phyloP scores from a whole-genome alignment of 2,797 vertebrate genomes.

The Anisognathus igniventris region DNA sequence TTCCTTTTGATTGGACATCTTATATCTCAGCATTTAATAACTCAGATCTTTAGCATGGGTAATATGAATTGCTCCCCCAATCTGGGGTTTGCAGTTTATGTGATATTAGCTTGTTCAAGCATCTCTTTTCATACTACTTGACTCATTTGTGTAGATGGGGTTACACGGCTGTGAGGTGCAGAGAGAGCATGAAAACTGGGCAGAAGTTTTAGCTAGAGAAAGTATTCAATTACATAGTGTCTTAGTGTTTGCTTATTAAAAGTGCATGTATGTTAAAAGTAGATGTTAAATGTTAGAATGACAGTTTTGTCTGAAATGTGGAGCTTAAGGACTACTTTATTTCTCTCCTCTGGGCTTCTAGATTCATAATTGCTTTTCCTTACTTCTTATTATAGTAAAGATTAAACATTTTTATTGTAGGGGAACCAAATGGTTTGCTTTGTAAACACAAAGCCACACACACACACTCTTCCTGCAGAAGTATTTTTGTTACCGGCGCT shows the following conservation, averaged over 20 bases:
- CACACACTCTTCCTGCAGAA: background rate
- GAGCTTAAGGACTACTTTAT: background rate
- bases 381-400: background rate
- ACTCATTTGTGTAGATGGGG: background rate
- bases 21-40: background rate
- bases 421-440: background rate
- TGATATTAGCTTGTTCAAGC: background rate
- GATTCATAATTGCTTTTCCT: background rate
- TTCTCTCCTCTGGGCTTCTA: background rate
- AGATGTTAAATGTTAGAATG: background rate
- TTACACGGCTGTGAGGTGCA: background rate
- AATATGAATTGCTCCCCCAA: background rate
- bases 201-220: background rate
- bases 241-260: background rate
- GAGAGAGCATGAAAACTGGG: background rate
- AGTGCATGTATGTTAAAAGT: background rate
- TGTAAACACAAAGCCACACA: background rate
- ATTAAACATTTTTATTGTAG: background rate
- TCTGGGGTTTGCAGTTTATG: background rate
- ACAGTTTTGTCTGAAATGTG: background rate
- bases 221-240: background rate
- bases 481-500: fast-evolving
- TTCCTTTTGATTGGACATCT: background rate
- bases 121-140: background rate
- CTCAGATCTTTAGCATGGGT: background rate